Evolutionary conservation across 2,113 vertebrate genomes (phyloP).

Genomic region (Vulpes ferrilata): DNA sequence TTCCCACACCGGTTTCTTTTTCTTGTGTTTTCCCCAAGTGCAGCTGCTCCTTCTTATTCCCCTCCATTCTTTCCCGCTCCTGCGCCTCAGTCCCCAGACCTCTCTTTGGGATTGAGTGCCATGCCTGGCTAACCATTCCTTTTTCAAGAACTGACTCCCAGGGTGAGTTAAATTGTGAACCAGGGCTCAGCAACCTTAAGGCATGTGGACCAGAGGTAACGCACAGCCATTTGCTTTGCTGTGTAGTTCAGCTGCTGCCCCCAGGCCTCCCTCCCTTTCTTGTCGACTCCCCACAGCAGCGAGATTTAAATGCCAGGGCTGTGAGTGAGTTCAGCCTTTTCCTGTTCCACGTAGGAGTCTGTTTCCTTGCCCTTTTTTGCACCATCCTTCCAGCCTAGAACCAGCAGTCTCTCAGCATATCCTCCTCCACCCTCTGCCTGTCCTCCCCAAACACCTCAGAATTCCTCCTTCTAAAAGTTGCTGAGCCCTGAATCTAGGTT

Average conservation of each 20-base stretch:
- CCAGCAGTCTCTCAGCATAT: not conserved
- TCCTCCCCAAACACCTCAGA: not conserved
- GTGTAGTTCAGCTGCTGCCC: not conserved
- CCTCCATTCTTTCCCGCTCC: conserved; percentile 36
- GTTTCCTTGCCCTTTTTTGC: not conserved
- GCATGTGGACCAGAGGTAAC: conserved; percentile 46
- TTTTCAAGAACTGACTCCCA: not conserved
- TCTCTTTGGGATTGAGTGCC: not conserved
- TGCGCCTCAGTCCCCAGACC: conserved; percentile 6
- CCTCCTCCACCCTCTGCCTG: not conserved
- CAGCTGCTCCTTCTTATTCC: not conserved
- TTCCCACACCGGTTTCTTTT: conserved; percentile 1
- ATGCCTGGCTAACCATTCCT: conserved; percentile 70
- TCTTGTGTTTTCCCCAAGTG: not conserved
- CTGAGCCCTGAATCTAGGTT: conserved; percentile 23
- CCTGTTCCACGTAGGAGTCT: not conserved
- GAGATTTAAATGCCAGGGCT: not conserved
- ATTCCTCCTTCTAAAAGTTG: conserved; percentile 71
- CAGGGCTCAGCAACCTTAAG: not conserved
- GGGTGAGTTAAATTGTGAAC: conserved; percentile 65
- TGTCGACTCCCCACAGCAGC: not conserved
- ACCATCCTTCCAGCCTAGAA: not conserved
- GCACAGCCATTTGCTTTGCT: conserved; percentile 34
- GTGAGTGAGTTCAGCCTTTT: conserved; percentile 49
- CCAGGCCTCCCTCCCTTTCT: not conserved